A percentile compares a stretch with the other conserved stretches of the same genome.
These are phyloP conservation scores for Platerodrilus igneus DNA, from an alignment of 2,888 invertebrate genomes.

Conservation along the genomic window DNA sequence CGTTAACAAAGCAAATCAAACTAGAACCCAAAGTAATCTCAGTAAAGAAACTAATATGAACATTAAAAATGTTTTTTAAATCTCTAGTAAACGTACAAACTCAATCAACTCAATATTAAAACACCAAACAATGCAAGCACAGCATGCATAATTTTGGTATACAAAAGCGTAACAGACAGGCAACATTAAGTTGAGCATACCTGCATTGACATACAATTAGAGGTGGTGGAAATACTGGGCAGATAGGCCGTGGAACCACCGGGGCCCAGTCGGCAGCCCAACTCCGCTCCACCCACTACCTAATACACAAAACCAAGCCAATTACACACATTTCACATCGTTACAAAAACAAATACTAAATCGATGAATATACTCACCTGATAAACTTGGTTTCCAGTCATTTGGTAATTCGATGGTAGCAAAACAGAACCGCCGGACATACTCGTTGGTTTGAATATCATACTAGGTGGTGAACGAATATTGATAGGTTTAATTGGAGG, in stretches of 20 bases:
- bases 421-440: conserved; percentile 52
- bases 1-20: too few relatives aligned
- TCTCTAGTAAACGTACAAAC: too few relatives aligned
- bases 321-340: not conserved
- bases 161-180: too few relatives aligned
- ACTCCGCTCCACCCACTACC: conserved; percentile 49
- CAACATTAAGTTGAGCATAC: conserved; percentile 43
- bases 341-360: too few relatives aligned
- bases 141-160: too few relatives aligned
- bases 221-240: conserved; percentile 52
- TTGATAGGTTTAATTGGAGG: conserved; percentile 33
- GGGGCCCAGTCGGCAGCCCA: conserved; percentile 49
- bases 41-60: too few relatives aligned
- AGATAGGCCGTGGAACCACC: conserved; percentile 53
- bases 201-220: conserved; percentile 47
- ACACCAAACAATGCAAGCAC: too few relatives aligned
- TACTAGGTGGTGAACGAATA: conserved; percentile 50
- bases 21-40: too few relatives aligned
- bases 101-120: too few relatives aligned
- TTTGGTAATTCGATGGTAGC: conserved; percentile 57
- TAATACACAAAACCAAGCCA: conserved; percentile 48
- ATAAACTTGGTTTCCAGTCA: conserved; percentile 59
- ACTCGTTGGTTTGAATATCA: conserved; percentile 66
- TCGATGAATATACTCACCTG: conserved; percentile 50
- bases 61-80: too few relatives aligned